phyloP scores from a whole-genome alignment of 2,888 invertebrate genomes.

The Euproctis similis region DNA sequence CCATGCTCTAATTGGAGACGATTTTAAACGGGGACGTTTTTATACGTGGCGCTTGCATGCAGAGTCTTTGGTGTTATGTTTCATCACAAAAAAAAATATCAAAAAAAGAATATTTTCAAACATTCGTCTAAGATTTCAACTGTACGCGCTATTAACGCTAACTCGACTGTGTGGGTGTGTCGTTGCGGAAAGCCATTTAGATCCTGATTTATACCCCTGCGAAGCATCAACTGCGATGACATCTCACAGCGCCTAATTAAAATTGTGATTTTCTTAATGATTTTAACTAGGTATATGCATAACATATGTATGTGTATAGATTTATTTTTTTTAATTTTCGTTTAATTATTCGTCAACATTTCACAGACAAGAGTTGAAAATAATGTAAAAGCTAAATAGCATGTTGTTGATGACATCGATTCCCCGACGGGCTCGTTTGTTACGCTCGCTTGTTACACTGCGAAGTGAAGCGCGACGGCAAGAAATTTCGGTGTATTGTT shows the following conservation, averaged over 20 bases:
- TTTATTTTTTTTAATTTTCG: constrained; percentile 15
- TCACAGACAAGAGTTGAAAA: background rate
- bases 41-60: constrained; percentile 51
- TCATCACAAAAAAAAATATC: constrained; percentile 58
- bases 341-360: constrained; percentile 5
- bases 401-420: constrained; percentile 28
- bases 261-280: constrained; percentile 53
- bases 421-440: constrained; percentile 39
- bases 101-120: constrained; percentile 55
- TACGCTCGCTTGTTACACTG: constrained; percentile 55
- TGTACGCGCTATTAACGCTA: constrained; percentile 73
- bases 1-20: constrained; percentile 46
- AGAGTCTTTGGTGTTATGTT: constrained; percentile 43
- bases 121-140: constrained; percentile 62
- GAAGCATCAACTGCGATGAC: constrained; percentile 55
- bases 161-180: constrained; percentile 66
- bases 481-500: constrained; percentile 49
- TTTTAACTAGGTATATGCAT: too few species aligned
- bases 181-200: constrained; percentile 69
- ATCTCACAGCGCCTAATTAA: constrained; percentile 64
- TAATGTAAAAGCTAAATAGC: constrained; percentile 5
- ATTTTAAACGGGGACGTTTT: constrained; percentile 37
- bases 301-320: constrained; percentile 24
- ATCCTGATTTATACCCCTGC: constrained; percentile 63
- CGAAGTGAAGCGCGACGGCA: constrained; percentile 52